Percentiles rank a stretch among this genome's conserved stretches.
Conservation (phyloP, 2,888 invertebrate genomes). For the Drosophila flavopinicola region DNA sequence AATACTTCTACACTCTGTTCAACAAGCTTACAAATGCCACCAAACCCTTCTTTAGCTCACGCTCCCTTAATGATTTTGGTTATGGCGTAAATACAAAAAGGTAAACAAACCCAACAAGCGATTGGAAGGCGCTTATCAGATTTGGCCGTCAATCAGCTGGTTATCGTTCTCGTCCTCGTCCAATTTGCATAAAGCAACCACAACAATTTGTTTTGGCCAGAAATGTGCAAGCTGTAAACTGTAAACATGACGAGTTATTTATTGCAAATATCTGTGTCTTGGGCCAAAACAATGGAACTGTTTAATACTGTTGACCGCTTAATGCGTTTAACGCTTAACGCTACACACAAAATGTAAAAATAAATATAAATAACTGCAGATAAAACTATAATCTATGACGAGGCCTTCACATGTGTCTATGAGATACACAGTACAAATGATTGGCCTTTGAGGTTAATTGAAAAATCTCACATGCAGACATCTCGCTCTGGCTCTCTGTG, state of each 20-base stretch:
- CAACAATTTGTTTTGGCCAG: conserved; percentile 33
- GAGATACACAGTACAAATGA: conserved; percentile 21
- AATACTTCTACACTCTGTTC: neutral
- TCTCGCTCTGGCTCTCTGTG: conserved; percentile 1
- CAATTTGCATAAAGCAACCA: conserved; percentile 50
- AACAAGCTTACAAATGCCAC: neutral
- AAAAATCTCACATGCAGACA: conserved; percentile 56
- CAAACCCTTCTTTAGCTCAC: neutral
- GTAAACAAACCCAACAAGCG: conserved; percentile 8
- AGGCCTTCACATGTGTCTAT: conserved; percentile 16
- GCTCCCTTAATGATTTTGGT: too few species aligned
- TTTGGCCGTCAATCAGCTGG: conserved; percentile 35
- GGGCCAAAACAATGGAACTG: conserved; percentile 24
- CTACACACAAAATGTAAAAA: conserved; percentile 30
- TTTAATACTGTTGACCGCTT: conserved; percentile 25
- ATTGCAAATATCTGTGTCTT: conserved; percentile 22
- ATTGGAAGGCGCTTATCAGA: conserved; percentile 32
- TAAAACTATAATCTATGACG: conserved; percentile 31
- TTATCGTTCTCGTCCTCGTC: conserved; percentile 18
- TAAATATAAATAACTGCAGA: conserved; percentile 33
- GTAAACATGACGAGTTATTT: conserved; percentile 31
- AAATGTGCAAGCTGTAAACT: conserved; percentile 25
- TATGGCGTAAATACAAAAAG: conserved; percentile 14
- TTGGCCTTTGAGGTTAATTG: conserved; percentile 71
- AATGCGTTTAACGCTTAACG: conserved; percentile 29